Percentiles rank a stretch among this genome's conserved stretches.
These are phyloP conservation scores for Lepidochrysops patricia DNA, from an alignment of 2,888 invertebrate species.

Conservation along the genomic window DNA sequence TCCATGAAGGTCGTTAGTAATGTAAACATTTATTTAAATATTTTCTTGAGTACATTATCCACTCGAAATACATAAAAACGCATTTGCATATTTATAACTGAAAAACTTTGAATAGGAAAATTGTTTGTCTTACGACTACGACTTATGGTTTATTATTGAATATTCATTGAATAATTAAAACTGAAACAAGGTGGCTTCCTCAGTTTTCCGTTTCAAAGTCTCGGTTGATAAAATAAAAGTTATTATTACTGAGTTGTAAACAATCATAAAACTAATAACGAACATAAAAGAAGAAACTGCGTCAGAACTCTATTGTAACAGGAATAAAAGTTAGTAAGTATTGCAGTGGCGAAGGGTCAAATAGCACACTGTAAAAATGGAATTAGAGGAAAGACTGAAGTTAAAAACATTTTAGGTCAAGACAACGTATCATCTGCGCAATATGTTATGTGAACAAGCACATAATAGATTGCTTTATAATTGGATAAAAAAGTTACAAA, in stretches of 20 bases:
- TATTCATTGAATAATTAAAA: not conserved
- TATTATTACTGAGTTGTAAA: not conserved
- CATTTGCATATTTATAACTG: not conserved
- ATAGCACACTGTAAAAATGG: too few relatives aligned
- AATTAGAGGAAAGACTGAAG: too few relatives aligned
- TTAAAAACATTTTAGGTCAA: too few relatives aligned
- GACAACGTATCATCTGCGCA: too few relatives aligned
- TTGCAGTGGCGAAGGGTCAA: too few relatives aligned
- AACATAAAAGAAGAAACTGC: not conserved
- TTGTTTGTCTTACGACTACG: not conserved
- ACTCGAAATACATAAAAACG: not conserved
- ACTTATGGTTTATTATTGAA: not conserved
- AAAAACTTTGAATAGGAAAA: not conserved
- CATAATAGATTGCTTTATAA: too few relatives aligned
- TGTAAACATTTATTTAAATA: not conserved
- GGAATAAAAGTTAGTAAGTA: too few relatives aligned
- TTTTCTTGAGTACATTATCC: not conserved
- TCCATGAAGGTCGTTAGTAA: not conserved
- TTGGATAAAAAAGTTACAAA: too few relatives aligned
- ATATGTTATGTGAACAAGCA: too few relatives aligned
- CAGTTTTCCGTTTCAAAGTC: too few relatives aligned
- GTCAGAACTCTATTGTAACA: not conserved
- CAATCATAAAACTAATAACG: not conserved
- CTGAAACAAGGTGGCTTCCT: too few relatives aligned
- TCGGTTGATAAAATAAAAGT: too few relatives aligned